Evolutionary conservation across 2,113 vertebrate species (phyloP).

Genomic region (Empidonax traillii): DNA sequence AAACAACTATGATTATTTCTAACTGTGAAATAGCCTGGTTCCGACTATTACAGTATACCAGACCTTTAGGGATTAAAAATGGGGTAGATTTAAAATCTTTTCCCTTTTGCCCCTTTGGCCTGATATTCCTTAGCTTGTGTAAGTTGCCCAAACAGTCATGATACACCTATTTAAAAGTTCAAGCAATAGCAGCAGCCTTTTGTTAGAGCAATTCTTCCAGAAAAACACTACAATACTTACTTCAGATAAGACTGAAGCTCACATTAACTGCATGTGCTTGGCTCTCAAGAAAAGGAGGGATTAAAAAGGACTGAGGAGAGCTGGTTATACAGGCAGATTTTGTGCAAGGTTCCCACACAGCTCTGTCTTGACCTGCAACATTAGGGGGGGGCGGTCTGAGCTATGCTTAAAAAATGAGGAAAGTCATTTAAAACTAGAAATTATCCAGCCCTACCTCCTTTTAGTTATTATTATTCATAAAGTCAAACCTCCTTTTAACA

Average conservation of each 20-base stretch:
- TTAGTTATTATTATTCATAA: background rate
- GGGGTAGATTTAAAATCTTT: background rate
- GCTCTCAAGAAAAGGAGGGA: slow-evolving; percentile 44
- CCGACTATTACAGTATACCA: background rate
- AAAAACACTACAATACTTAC: slow-evolving; percentile 37
- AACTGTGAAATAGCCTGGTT: background rate
- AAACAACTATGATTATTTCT: background rate
- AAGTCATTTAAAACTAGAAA: slow-evolving; percentile 27
- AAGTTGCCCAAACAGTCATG: background rate
- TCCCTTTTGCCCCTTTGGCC: background rate
- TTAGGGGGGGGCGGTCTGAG: background rate
- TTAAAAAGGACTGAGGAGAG: slow-evolving; percentile 56
- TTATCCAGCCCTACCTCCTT: background rate
- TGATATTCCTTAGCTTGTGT: background rate
- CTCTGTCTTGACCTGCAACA: slow-evolving; percentile 49
- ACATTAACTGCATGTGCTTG: slow-evolving; percentile 40
- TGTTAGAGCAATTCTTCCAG: slow-evolving; percentile 21
- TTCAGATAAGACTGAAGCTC: slow-evolving; percentile 54
- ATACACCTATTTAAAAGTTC: background rate
- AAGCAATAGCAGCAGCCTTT: slow-evolving; percentile 24
- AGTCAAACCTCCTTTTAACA: background rate
- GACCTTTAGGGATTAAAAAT: background rate
- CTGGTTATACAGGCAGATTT: slow-evolving; percentile 32
- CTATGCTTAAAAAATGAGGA: slow-evolving; percentile 4
- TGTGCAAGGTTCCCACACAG: slow-evolving; percentile 48